phyloP scores from a whole-genome alignment of 1,140 invertebrate species.

The Pseudachorutes palmiensis region DNA sequence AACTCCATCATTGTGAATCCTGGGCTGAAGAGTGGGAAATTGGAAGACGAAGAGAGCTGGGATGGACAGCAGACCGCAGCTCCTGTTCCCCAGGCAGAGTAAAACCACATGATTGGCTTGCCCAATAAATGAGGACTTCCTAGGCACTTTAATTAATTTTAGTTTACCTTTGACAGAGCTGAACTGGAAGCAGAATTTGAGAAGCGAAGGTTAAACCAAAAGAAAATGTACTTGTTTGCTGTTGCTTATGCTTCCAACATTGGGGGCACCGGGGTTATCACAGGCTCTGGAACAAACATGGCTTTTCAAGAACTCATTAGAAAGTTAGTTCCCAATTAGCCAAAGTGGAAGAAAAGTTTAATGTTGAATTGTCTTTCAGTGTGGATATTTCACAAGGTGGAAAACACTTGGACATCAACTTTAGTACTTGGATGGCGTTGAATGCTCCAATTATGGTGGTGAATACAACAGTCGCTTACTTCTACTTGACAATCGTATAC shows the following conservation, averaged over 20 bases:
- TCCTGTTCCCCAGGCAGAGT: too few relatives aligned
- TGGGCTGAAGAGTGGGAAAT: neutral
- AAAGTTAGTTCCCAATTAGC: neutral
- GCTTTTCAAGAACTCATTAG: conserved; percentile 15
- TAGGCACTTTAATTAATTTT: too few relatives aligned
- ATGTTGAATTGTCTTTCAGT: neutral
- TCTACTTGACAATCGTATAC: conserved; percentile 57
- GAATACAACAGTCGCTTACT: conserved; percentile 61
- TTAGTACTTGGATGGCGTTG: conserved; percentile 66
- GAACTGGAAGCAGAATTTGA: neutral
- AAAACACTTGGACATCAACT: conserved; percentile 42
- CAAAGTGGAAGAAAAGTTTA: neutral
- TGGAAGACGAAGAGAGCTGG: neutral
- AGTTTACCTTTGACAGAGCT: conserved; percentile 5
- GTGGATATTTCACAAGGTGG: conserved; percentile 26
- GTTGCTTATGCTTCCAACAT: conserved; percentile 71
- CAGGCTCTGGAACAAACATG: conserved; percentile 80
- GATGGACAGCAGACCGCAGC: too few relatives aligned
- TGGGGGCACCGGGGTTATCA: conserved; percentile 75
- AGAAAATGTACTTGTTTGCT: conserved; percentile 55
- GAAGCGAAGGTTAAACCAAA: conserved; percentile 8
- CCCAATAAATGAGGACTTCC: too few relatives aligned
- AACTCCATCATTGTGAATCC: neutral
- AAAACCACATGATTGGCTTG: too few relatives aligned
- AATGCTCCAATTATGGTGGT: conserved; percentile 54